Evolutionary conservation across 1,140 invertebrate species (phyloP).

Genomic region (Melipona quadrifasciata): DNA sequence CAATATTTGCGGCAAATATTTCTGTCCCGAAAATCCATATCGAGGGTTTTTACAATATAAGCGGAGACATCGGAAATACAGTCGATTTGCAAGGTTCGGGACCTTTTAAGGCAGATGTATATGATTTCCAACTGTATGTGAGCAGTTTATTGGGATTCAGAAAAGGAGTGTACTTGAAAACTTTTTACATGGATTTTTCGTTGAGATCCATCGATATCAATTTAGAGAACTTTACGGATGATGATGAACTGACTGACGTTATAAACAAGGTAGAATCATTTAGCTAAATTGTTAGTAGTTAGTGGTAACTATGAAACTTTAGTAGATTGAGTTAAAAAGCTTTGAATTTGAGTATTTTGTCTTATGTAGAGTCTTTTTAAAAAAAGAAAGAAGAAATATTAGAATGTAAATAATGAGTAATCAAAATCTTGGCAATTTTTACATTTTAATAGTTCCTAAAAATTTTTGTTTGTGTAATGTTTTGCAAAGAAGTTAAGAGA

Average conservation of each 20-base stretch:
- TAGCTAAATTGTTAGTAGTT: background rate
- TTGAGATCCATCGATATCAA: constrained; percentile 66
- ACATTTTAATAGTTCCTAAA: background rate
- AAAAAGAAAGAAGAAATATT: background rate
- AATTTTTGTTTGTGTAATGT: background rate
- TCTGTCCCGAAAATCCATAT: constrained; percentile 71
- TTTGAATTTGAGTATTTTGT: background rate
- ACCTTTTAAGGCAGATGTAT: constrained; percentile 67
- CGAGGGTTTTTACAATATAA: constrained; percentile 74
- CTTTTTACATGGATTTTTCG: constrained; percentile 76
- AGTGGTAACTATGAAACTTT: background rate
- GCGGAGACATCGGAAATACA: constrained; percentile 71
- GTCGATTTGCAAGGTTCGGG: constrained; percentile 70
- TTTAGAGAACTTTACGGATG: constrained; percentile 75
- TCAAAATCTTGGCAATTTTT: background rate
- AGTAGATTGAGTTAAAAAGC: background rate
- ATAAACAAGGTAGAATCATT: constrained; percentile 73
- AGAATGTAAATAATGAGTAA: background rate
- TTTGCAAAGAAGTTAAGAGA: background rate
- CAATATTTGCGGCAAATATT: constrained; percentile 74
- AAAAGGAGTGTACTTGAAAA: constrained; percentile 77
- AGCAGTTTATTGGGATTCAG: constrained; percentile 75
- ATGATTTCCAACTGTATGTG: constrained; percentile 73
- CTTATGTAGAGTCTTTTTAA: background rate
- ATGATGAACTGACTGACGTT: constrained; percentile 67